A percentile compares a stretch with the other conserved stretches of the same genome.
phyloP scores from a whole-genome alignment of 2,113 vertebrate genomes.

The Colinus virginianus region DNA sequence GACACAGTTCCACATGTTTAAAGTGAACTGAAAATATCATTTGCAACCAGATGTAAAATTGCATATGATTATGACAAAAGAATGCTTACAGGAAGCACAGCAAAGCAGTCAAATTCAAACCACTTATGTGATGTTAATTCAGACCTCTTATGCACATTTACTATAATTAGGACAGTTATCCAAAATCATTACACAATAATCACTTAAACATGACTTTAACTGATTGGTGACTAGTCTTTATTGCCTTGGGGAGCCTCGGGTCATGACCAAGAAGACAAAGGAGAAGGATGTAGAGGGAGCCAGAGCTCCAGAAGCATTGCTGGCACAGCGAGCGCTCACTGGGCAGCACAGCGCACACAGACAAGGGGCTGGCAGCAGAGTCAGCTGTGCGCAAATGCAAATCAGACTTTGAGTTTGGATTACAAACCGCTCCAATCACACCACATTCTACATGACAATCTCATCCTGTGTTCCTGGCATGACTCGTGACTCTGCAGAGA shows the following conservation, averaged over 20 bases:
- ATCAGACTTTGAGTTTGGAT: not conserved
- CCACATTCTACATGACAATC: not conserved
- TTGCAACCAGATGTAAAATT: not conserved
- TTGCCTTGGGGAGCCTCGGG: not conserved
- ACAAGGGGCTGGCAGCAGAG: not conserved
- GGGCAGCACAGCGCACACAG: not conserved
- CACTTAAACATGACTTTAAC: slow-evolving; percentile 17
- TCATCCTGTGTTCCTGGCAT: not conserved
- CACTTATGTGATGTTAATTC: not conserved
- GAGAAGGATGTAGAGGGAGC: not conserved
- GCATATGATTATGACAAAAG: not conserved
- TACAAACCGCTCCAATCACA: not conserved
- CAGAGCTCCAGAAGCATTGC: not conserved
- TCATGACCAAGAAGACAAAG: not conserved
- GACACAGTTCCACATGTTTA: not conserved
- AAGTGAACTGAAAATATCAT: not conserved
- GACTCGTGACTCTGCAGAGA: not conserved
- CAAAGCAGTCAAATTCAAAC: slow-evolving; percentile 21
- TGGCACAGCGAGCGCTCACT: not conserved
- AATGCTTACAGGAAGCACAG: not conserved
- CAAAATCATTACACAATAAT: not conserved
- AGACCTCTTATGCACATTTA: slow-evolving; percentile 23
- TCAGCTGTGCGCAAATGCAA: not conserved
- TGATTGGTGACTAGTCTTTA: not conserved
- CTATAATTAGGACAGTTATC: slow-evolving; percentile 19